Evolutionary conservation across 23 tunicate species (phyloP), one percentile per base, ranked within the genome.

Genomic region (Halocynthia aurantium): DNA sequence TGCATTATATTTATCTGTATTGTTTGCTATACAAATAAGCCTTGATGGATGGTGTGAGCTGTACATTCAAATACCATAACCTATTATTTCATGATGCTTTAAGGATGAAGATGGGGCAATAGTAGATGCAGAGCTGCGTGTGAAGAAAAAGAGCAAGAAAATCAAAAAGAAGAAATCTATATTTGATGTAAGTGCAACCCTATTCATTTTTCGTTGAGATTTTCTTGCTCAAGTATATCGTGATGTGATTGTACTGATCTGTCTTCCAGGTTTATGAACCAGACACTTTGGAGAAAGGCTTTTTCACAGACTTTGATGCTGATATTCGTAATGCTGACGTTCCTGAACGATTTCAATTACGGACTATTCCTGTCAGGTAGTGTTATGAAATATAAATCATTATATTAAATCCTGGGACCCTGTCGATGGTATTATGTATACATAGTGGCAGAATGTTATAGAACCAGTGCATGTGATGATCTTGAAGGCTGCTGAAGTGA

Each of bases 331-430:
- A 80, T 70, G 75, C 85, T 7, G 99, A 96, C 57, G 76, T 78
- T 17, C 99, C 99, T 13, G 99, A 96, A 71, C 52, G 99, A 51
- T 96, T 96, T 69, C 93, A 86, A 58, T 85, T 91, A 19, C 88
- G 99, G 6, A 76, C 85, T 57, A 88, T 88, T 13, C 99, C 91
- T 0, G 88, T 87, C 86, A 87, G 82, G 98, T 93, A 31, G 44
- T 31, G 44, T 31, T 31, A 31, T 31, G 4, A 31, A 0, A 31
- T 31, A 31, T 31, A 0, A 31, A 31, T 31, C 44, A 31, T 0
- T 31, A 31, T 31, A 31, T 0, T 31, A 31, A 31, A 31, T 31
- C 44, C 44, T 31, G 44, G 44, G 44, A 31, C 44, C 44, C 44
- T 31, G 44, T 31, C 4, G 44, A 31, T 31, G 44, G 44, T 31